Percentiles rank a stretch among this genome's conserved stretches.
Conservation (phyloP, 2,797 vertebrate genomes). For the Borostomias antarcticus region DNA sequence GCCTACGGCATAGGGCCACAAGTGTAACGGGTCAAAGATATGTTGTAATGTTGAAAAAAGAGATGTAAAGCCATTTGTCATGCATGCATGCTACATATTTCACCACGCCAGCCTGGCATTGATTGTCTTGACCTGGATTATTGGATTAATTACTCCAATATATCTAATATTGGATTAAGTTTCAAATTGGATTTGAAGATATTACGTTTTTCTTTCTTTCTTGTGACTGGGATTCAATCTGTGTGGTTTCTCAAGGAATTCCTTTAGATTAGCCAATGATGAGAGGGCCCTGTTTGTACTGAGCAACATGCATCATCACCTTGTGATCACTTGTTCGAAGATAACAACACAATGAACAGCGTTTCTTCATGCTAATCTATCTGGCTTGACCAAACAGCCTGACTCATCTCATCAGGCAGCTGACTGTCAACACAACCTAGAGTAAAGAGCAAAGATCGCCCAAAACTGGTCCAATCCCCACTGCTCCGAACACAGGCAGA, state of each 20-base stretch:
- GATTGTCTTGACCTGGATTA: not conserved
- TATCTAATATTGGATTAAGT: not conserved
- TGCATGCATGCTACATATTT: not conserved
- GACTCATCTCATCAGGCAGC: constrained; percentile 26
- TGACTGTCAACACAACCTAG: constrained; percentile 35
- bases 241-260: not conserved
- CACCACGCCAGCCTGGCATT: not conserved
- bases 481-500: constrained; percentile 18
- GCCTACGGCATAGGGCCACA: constrained; percentile 9
- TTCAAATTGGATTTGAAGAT: not conserved
- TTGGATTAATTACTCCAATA: not conserved
- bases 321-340: not conserved
- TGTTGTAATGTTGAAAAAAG: not conserved
- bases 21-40: not conserved
- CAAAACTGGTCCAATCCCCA: constrained; percentile 8
- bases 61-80: too few relatives aligned
- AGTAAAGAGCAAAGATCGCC: constrained; percentile 43
- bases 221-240: not conserved
- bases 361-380: constrained; percentile 26
- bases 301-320: not conserved
- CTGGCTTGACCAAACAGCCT: constrained; percentile 23
- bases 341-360: not conserved
- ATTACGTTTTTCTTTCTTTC: not conserved
- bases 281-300: not conserved
- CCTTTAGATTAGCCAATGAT: constrained; percentile 1